Percentiles rank a stretch among this genome's conserved stretches.
These are phyloP conservation scores for Melinaea menophilus DNA, from an alignment of 2,888 invertebrate genomes.

Conservation along the genomic window DNA sequence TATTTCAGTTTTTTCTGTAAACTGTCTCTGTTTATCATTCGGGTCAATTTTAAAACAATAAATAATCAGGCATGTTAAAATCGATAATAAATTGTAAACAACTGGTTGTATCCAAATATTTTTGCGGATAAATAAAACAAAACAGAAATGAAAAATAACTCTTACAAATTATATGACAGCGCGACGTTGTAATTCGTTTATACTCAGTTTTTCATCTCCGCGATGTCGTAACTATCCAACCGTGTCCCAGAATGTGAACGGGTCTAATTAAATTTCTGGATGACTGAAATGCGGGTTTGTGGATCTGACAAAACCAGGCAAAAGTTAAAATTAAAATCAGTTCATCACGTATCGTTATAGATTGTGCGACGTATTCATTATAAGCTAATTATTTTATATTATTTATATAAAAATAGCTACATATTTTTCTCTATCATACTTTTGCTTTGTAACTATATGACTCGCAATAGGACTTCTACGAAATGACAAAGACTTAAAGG, in stretches of 20 bases:
- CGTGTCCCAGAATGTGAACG: no score
- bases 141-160: conserved; percentile 13
- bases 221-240: conserved; percentile 30
- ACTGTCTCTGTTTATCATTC: no score
- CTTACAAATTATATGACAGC: conserved; percentile 22
- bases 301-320: conserved; percentile 22
- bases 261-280: conserved; percentile 42
- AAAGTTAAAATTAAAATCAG: conserved; percentile 9
- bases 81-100: no score
- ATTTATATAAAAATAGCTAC: neutral
- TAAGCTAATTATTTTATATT: neutral
- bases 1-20: no score
- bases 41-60: no score
- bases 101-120: neutral
- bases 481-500: neutral
- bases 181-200: conserved; percentile 24
- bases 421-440: no score
- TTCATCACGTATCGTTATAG: no score
- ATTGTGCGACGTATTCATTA: no score
- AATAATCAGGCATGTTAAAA: no score
- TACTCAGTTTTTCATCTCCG: conserved; percentile 37
- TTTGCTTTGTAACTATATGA: no score
- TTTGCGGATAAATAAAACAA: neutral
- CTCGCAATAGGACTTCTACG: no score
- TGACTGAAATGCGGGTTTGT: conserved; percentile 22